A percentile compares a stretch with the other conserved stretches of the same genome.
phyloP scores from a whole-genome alignment of 2,888 invertebrate species.

The Aproaerema taeniolella region DNA sequence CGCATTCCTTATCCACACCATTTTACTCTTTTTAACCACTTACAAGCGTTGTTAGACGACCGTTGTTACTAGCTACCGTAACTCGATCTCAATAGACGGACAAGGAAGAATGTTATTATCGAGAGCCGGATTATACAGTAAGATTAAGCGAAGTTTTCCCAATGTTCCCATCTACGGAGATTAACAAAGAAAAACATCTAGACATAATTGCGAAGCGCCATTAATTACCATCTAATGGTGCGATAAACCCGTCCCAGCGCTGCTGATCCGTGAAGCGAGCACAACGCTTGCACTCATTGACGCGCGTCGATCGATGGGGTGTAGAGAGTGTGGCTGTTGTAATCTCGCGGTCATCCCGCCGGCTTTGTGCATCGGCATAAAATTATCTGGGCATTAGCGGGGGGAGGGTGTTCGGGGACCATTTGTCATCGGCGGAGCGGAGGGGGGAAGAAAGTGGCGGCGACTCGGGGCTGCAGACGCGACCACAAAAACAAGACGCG shows the following conservation, averaged over 20 bases:
- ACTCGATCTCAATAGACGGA: too few species aligned
- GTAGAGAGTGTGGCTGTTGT: too few species aligned
- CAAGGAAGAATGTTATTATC: too few species aligned
- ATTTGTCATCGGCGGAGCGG: conserved; percentile 68
- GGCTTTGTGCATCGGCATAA: conserved; percentile 61
- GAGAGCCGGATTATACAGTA: neutral
- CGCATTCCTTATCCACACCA: conserved; percentile 52
- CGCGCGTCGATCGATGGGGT: conserved; percentile 64
- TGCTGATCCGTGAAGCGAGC: conserved; percentile 56
- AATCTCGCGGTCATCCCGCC: conserved; percentile 66
- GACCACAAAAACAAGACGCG: conserved; percentile 72
- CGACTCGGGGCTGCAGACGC: conserved; percentile 71
- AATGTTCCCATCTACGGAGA: conserved; percentile 8
- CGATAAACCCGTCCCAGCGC: conserved; percentile 51
- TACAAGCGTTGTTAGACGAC: conserved; percentile 10
- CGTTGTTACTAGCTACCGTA: neutral
- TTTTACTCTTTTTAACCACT: conserved; percentile 11
- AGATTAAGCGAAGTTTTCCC: neutral
- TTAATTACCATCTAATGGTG: conserved; percentile 49
- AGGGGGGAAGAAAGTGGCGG: conserved; percentile 57
- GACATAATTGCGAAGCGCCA: conserved; percentile 24
- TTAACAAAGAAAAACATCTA: conserved; percentile 6
- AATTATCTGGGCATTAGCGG: conserved; percentile 73
- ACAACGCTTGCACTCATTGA: conserved; percentile 55
- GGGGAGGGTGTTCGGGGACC: conserved; percentile 63